Evolutionary conservation across 2,888 invertebrate species (phyloP), one percentile per base, ranked within the genome.

Genomic region (Hirtodrosophila trivittata): DNA sequence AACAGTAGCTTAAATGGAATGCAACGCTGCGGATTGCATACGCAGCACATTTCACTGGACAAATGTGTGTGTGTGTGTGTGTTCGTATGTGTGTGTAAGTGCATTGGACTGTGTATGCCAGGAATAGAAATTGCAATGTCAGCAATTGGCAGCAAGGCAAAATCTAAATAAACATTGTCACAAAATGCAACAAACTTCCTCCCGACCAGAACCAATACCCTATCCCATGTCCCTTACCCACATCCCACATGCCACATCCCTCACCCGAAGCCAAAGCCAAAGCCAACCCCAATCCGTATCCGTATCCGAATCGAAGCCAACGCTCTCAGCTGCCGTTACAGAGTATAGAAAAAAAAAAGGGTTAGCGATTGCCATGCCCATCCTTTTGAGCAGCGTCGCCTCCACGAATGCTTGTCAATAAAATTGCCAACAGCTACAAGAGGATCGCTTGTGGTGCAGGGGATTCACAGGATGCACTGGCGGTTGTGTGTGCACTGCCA

Each of bases 121-220:
- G 78, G 78, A 82, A 84, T 81, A 84, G 82, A 83, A 83, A 83
- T 84, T 86, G 86, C 86, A 86, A 85, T 80, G 86, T 86, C 86
- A 86, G 86, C 86, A 86, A 86, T 86, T 86, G 86, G 86, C 86
- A 86, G 84, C 84, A 86, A 70, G 39, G 86, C 86, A 86, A 86
- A 86, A 86, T 86, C 86, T 86, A 86, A 86, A 86, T 86, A 86
- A 86, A 86, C 86, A 86, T 85, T 84, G 82, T 82, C 84, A 84
- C 82, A 86, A 75, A 84, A 84, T 82, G 84, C 77, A 81, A 77
- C 75, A 58, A 58, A 74, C 66, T 56, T 55, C 42, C 51, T 14
- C 18, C 43, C 12, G 33, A 3, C 16, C 16, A 13, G 13, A 21
- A 26, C 35, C 21, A 47, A 26, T 9, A 32, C 2, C 8, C 9